These are phyloP conservation scores for Musca vetustissima DNA, from an alignment of 1,140 invertebrate species.

Conservation along the genomic window DNA sequence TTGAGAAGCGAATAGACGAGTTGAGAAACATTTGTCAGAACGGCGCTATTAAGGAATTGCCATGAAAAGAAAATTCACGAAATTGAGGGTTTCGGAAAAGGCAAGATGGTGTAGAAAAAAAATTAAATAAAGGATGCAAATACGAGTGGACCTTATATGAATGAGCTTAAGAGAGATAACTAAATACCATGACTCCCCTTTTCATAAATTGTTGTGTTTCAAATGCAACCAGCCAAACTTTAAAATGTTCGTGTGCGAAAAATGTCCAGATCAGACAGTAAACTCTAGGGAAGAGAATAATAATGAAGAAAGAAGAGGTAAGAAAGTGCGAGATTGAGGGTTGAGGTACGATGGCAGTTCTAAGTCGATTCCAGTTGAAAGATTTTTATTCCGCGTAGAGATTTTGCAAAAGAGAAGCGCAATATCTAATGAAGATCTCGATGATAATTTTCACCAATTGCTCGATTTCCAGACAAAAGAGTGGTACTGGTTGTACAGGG, in stretches of 20 bases:
- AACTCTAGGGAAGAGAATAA: too few relatives aligned
- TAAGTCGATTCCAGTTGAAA: not conserved
- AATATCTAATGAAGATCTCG: not conserved
- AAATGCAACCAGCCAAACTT: not conserved
- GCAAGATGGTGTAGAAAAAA: not conserved
- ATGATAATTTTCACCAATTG: not conserved
- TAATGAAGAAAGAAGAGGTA: too few relatives aligned
- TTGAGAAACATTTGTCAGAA: slow-evolving; percentile 1
- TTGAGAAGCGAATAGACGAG: not conserved
- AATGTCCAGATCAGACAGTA: too few relatives aligned
- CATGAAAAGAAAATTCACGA: not conserved
- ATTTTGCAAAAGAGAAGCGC: not conserved
- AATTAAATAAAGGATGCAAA: not conserved
- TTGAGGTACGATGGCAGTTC: not conserved
- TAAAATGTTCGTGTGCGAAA: not conserved
- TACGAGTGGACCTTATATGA: not conserved
- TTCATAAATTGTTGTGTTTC: too few relatives aligned
- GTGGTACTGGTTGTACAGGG: too few relatives aligned
- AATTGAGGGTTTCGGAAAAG: not conserved
- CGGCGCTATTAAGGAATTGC: not conserved
- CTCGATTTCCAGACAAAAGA: not conserved
- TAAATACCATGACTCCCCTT: not conserved
- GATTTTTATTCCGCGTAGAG: not conserved
- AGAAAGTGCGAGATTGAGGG: too few relatives aligned
- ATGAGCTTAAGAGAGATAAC: not conserved